Percentiles rank a stretch among this genome's conserved stretches.
Evolutionary conservation across 2,888 invertebrate genomes (phyloP).

Genomic region (Caenorhabditis wallacei): DNA sequence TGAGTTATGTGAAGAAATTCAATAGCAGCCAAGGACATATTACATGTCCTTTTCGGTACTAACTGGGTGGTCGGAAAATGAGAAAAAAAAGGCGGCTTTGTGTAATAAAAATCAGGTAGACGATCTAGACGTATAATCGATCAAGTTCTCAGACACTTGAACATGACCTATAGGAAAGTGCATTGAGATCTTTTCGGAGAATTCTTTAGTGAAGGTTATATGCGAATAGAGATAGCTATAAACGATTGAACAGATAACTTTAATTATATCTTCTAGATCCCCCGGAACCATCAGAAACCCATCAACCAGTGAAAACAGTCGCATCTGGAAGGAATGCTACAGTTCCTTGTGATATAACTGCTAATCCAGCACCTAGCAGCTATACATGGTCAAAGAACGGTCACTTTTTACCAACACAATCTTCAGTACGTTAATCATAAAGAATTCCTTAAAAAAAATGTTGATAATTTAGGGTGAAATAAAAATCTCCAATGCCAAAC

Average conservation of each 20-base stretch:
- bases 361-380: slow-evolving; percentile 78
- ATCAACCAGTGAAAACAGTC: slow-evolving; percentile 74
- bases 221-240: too few species aligned
- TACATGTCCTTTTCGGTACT: slow-evolving; percentile 12
- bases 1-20: slow-evolving; percentile 57
- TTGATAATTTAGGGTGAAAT: slow-evolving; percentile 31
- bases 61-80: slow-evolving; percentile 13
- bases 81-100: neutral
- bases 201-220: too few species aligned
- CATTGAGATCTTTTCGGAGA: neutral
- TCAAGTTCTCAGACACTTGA: slow-evolving; percentile 7
- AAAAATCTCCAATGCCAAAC: slow-evolving; percentile 59
- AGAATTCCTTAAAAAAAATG: neutral
- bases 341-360: slow-evolving; percentile 76
- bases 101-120: slow-evolving; percentile 13
- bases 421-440: slow-evolving; percentile 21
- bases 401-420: slow-evolving; percentile 65
- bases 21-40: slow-evolving; percentile 3
- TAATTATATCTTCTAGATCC: too few species aligned
- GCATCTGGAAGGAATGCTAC: slow-evolving; percentile 69
- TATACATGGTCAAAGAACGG: slow-evolving; percentile 81
- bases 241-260: too few species aligned
- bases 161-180: slow-evolving; percentile 6
- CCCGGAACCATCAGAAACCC: slow-evolving; percentile 66
- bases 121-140: slow-evolving; percentile 1